A percentile compares a stretch with the other conserved stretches of the same genome.
phyloP scores from a whole-genome alignment of 2,888 invertebrate species.

The Trachelus stipa region DNA sequence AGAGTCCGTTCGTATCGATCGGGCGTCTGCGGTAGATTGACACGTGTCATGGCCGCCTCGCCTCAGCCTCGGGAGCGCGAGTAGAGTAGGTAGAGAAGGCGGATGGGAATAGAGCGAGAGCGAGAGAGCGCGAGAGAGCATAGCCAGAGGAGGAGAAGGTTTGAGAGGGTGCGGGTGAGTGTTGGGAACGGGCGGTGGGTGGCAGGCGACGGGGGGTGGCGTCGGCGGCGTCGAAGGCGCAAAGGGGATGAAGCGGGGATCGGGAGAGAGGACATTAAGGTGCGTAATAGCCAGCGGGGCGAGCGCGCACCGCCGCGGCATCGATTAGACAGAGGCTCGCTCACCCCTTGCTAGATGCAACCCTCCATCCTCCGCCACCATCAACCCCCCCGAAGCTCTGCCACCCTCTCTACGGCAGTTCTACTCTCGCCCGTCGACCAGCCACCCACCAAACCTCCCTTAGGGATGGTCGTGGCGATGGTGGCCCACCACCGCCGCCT shows the following conservation, averaged over 20 bases:
- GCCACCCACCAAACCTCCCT: conserved; percentile 22
- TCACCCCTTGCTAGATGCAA: conserved; percentile 57
- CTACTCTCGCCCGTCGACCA: conserved; percentile 28
- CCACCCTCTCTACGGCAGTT: conserved; percentile 33
- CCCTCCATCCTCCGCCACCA: conserved; percentile 38
- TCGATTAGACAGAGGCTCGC: conserved; percentile 65
- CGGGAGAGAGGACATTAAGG: conserved; percentile 65
- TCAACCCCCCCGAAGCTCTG: conserved; percentile 29
- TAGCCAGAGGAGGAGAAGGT: conserved; percentile 22
- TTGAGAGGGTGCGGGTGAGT: conserved; percentile 4
- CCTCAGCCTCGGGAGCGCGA: conserved; percentile 24
- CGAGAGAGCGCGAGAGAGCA: conserved; percentile 13
- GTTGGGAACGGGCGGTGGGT: conserved; percentile 27
- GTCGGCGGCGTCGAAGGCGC: conserved; percentile 45
- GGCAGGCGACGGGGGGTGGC: conserved; percentile 31
- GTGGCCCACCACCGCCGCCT: conserved; percentile 34
- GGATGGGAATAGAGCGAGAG: conserved; percentile 35
- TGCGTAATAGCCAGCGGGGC: conserved; percentile 67
- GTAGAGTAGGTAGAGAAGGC: conserved; percentile 29
- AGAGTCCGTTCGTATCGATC: conserved; percentile 66
- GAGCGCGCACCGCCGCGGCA: conserved; percentile 66
- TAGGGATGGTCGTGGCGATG: conserved; percentile 19
- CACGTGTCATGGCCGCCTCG: conserved; percentile 66
- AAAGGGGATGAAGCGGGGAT: conserved; percentile 27
- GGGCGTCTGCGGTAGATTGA: conserved; percentile 67